Percentiles rank a stretch among this genome's conserved stretches.
phyloP scores from a whole-genome alignment of 2,888 invertebrate genomes.

The Leucophenga montana region DNA sequence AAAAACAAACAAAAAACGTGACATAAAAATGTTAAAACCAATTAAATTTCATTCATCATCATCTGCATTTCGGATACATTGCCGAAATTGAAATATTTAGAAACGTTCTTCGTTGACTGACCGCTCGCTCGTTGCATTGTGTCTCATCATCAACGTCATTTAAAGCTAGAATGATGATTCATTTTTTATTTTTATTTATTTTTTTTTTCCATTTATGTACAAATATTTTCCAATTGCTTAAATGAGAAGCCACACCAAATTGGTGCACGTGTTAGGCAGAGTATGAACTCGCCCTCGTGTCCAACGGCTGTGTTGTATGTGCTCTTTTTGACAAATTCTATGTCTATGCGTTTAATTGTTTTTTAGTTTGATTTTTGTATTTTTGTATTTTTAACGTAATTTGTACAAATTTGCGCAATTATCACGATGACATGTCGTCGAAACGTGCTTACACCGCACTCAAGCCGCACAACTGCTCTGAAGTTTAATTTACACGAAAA shows the following conservation, averaged over 20 bases:
- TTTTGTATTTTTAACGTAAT: constrained; percentile 40
- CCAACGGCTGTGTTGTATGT: not conserved
- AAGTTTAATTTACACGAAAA: no score
- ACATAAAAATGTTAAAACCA: no score
- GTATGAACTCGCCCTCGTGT: not conserved
- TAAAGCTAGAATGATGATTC: no score
- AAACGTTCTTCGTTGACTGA: no score
- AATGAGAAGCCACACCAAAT: not conserved
- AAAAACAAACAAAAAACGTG: no score
- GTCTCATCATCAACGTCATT: not conserved
- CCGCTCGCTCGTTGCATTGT: no score
- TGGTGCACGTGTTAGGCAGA: not conserved
- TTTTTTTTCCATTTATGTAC: not conserved
- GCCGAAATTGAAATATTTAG: no score
- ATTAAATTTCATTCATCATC: no score
- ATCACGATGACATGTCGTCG: constrained; percentile 60
- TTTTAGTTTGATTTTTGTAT: constrained; percentile 43
- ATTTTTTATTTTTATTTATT: not conserved
- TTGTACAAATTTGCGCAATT: constrained; percentile 44
- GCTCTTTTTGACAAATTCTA: not conserved
- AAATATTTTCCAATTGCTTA: not conserved
- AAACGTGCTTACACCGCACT: constrained; percentile 48
- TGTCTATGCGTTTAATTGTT: constrained; percentile 52
- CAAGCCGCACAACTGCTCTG: no score
- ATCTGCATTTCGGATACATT: no score